These are phyloP conservation scores for Babyrousa celebensis DNA, from an alignment of 2,797 vertebrate species.

Conservation along the genomic window DNA sequence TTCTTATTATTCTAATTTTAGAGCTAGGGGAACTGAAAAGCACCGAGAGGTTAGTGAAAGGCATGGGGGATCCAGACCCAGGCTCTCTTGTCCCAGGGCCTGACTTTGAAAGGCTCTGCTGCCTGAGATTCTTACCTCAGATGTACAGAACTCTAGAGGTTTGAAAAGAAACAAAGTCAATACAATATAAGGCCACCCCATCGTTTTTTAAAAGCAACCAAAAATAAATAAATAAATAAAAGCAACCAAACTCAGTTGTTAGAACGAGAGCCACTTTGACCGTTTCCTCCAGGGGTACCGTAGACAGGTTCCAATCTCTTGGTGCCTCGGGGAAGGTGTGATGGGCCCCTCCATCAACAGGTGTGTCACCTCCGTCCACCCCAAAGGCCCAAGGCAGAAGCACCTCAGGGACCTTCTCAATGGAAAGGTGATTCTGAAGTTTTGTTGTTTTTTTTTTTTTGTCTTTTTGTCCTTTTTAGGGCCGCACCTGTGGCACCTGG, in stretches of 20 bases:
- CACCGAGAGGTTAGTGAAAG: neutral
- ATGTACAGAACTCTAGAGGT: neutral
- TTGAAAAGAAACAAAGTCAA: conserved; percentile 13
- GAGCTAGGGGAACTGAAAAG: neutral
- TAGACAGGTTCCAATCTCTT: neutral
- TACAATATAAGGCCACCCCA: neutral
- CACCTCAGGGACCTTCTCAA: neutral
- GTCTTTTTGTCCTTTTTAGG: no score
- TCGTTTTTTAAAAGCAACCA: neutral
- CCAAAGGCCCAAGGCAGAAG: neutral
- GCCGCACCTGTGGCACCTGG: no score
- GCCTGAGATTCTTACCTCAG: neutral
- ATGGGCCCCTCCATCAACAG: neutral
- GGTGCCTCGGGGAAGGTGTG: neutral
- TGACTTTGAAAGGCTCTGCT: neutral
- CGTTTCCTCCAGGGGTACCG: neutral
- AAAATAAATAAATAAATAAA: neutral
- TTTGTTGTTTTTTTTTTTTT: no score
- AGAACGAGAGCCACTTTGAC: neutral
- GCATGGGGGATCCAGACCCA: neutral
- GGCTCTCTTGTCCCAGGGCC: neutral
- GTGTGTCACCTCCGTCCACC: neutral
- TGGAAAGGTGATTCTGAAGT: neutral
- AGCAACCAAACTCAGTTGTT: neutral
- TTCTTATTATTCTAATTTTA: neutral